Evolutionary conservation across 1,140 invertebrate genomes (phyloP).

Genomic region (Leguminivora glycinivorella): DNA sequence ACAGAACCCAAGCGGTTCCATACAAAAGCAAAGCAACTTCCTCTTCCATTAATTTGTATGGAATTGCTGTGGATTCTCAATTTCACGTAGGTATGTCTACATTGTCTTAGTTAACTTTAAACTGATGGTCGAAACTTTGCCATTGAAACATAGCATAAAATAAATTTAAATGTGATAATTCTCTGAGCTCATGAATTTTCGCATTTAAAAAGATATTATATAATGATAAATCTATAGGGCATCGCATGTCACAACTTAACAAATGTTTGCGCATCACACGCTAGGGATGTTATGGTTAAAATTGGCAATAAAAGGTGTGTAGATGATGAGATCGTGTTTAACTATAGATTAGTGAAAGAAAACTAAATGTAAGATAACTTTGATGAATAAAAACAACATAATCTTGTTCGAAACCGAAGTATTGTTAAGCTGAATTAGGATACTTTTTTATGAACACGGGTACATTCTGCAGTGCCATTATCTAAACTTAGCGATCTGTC

Average conservation of each 20-base stretch:
- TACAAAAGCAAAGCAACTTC: constrained; percentile 74
- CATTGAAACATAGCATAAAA: constrained; percentile 50
- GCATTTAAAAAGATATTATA: constrained; percentile 57
- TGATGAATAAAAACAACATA: constrained; percentile 61
- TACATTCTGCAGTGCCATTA: constrained; percentile 76
- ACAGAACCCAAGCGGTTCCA: constrained; percentile 65
- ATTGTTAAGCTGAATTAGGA: constrained; percentile 68
- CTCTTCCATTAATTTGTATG: constrained; percentile 72
- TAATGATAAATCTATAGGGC: constrained; percentile 68
- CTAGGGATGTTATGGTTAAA: constrained; percentile 49
- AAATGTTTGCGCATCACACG: constrained; percentile 71
- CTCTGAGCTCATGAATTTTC: constrained; percentile 72
- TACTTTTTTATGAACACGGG: constrained; percentile 73
- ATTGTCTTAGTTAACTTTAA: not conserved
- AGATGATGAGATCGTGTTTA: constrained; percentile 58
- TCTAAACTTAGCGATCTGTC: constrained; percentile 63
- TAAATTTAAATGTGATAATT: constrained; percentile 66
- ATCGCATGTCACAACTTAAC: constrained; percentile 77
- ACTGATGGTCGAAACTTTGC: constrained; percentile 45
- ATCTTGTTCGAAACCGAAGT: constrained; percentile 66
- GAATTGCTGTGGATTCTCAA: constrained; percentile 66
- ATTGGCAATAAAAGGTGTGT: constrained; percentile 67
- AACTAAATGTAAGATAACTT: constrained; percentile 63
- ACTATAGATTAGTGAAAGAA: constrained; percentile 56
- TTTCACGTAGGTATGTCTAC: too few species aligned